Evolutionary conservation across 2,113 vertebrate genomes (phyloP), one percentile per base, ranked within the genome.

Genomic region (Crotalus viridis): DNA sequence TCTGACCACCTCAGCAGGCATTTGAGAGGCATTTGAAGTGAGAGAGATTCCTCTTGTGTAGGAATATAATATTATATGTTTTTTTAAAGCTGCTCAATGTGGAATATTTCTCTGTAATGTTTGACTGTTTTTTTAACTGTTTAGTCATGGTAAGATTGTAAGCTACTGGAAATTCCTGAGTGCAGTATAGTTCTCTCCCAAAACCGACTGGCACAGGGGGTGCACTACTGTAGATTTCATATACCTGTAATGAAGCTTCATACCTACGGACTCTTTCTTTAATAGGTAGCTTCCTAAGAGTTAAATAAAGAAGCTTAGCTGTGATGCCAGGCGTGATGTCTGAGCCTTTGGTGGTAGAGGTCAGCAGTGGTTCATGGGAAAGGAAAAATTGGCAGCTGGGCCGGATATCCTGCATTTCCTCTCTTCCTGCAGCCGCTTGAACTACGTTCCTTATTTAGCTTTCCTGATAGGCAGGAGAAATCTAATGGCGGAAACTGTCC

Each of bases 301-400:
- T 94, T 95, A 95, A 96, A 33, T 0, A 0, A 96, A 96, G 95
- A 90, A 17, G 1, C 93, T 87, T 1, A 0, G 95, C 93, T 93
- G 88, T 22, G 0, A 57, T 97, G 97, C 97, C 97, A 97, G 95
- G 95, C 95, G 92, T 85, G 92, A 94, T 94, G 93, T 96, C 97
- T 94, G 96, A 96, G 96, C 94, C 92, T 94, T 96, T 95, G 95
- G 95, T 96, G 95, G 90, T 1, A 91, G 94, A 98, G 98, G 98
- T 98, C 98, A 98, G 97, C 94, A 97, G 96, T 97, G 98, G 98
- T 99, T 98, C 98, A 98, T 99, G 98, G 98, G 98, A 99, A 99
- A 98, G 97, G 96, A 98, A 98, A 97, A 97, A 97, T 97, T 98
- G 96, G 98, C 98, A 98, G 97, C 97, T 98, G 96, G 96, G 97